Base-by-base conservation (phyloP, 2,113 vertebrate species). In the Apteryx mantelli region DNA sequence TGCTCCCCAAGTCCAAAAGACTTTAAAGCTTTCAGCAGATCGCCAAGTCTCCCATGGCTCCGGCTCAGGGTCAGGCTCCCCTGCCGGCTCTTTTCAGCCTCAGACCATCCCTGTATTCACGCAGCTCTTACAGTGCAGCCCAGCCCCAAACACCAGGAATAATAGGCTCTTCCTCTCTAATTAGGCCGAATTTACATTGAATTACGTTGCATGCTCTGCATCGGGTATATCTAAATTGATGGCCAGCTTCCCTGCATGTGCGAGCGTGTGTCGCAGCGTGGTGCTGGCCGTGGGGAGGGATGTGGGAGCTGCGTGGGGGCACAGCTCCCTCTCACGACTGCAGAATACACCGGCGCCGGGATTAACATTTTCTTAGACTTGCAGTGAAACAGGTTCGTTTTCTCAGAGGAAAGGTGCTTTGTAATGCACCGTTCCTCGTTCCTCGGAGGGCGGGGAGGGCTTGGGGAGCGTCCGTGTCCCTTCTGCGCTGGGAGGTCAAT, bases 301-400 rank as follows among this genome's bases (percentile, higher is more conserved):
- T 16, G 56, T 9, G 30, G 56, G 56, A 16, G 56, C 56, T 58
- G 30, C 56, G 4, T 82, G 63, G 96, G 66, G 58, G 75, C 87
- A 68, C 71, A 93, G 93, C 94, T 97, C 97, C 96, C 91, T 94
- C 96, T 97, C 63, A 85, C 9, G 91, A 58, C 93, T n/a, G 55
- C 36, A n/a, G 20, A 50, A 60, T 42, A 53, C 68, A 8, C 13
- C 40, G 30, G 50, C 10, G 16, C 66, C 1, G 3, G 0, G 22
- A 5, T 2, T 74, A 28, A 18, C 1, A 0, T 6, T 32, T 21
- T 13, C 1, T 11, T 5, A 13, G 13, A 2, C 32, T 46, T 0
- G 0, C 66, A 25, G n/a, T 1, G 30, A 46, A 32, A 3, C 13
- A 6, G n/a, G 19, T 4, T 87, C 20, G 1, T 6, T 53, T 71